Evolutionary conservation across 2,888 invertebrate genomes (phyloP), one percentile per base, ranked within the genome.

Genomic region (Agrochola circellaris): DNA sequence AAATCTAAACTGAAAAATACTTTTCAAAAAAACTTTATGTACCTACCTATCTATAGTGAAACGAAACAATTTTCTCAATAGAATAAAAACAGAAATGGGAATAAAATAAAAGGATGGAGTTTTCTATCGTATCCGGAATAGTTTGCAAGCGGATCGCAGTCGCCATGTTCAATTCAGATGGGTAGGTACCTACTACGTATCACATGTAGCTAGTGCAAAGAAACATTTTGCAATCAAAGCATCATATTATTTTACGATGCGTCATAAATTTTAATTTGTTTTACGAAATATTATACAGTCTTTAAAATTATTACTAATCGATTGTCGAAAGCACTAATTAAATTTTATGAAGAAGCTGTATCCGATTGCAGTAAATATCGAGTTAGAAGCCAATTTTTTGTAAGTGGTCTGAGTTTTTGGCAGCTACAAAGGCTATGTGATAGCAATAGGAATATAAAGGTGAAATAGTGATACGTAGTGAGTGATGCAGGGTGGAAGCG

Each of bases 71-170:
- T 93, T 93, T 90, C 90, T 88, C 92, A 89, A 93, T 93, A 91
- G 93, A 94, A 95, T 93, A 94, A 95, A 87, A 95, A 93, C 92
- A 92, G 94, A 94, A 94, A 94, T 93, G 92, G 89, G 91, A 93
- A 94, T 95, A 94, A 95, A 95, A 95, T 95, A 94, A 95, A 94
- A 92, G 93, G 92, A 94, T 95, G 88, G 94, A 94, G 94, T 94
- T 95, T 95, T 93, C 95, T 95, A 94, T 95, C 93, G 95, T 90
- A 94, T 93, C 93, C 94, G 92, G 93, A 93, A 94, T 94, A 95
- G 95, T 95, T 96, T 95, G 94, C 93, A 93, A 94, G 94, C 94
- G 94, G 93, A 95, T 95, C 93, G 92, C 93, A 94, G 95, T 95
- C 94, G 94, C 95, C 94, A 92, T 94, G 94, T 93, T 94, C 93